These are phyloP conservation scores for Andrena bicolor DNA, from an alignment of 2,888 invertebrate species.

Conservation along the genomic window DNA sequence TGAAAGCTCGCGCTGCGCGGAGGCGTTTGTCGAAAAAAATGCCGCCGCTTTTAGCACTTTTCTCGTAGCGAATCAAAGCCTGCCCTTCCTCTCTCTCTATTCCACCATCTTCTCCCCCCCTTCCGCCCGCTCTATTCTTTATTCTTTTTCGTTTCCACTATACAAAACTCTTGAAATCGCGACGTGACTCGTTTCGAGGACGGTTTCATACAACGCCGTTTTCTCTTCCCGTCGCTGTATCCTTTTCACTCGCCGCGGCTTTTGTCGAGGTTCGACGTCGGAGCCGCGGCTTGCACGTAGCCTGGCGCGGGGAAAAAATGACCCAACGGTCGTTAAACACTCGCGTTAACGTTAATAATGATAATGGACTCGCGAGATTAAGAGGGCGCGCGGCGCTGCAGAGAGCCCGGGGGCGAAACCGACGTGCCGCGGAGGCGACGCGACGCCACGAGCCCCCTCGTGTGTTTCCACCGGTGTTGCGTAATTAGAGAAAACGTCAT, in stretches of 20 bases:
- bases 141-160: conserved; percentile 21
- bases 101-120: conserved; percentile 3
- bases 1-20: conserved; percentile 64
- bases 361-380: conserved; percentile 71
- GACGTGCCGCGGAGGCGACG: neutral
- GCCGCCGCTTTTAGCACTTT: conserved; percentile 75
- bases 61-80: conserved; percentile 68
- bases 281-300: conserved; percentile 47
- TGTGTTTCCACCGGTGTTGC: conserved; percentile 54
- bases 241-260: conserved; percentile 8
- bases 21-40: conserved; percentile 73
- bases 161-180: conserved; percentile 47
- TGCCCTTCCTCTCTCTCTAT: conserved; percentile 28
- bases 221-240: conserved; percentile 28
- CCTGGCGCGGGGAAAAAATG: conserved; percentile 53
- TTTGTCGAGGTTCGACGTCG: conserved; percentile 53
- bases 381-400: conserved; percentile 29
- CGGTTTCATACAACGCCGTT: conserved; percentile 45
- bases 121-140: neutral
- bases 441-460: conserved; percentile 12
- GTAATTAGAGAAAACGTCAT: conserved; percentile 70
- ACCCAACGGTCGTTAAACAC: conserved; percentile 69
- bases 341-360: conserved; percentile 74
- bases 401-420: neutral
- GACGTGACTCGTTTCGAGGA: conserved; percentile 48